phyloP scores from a whole-genome alignment of 1,140 invertebrate genomes.

The Lamellibrachia luymesi region DNA sequence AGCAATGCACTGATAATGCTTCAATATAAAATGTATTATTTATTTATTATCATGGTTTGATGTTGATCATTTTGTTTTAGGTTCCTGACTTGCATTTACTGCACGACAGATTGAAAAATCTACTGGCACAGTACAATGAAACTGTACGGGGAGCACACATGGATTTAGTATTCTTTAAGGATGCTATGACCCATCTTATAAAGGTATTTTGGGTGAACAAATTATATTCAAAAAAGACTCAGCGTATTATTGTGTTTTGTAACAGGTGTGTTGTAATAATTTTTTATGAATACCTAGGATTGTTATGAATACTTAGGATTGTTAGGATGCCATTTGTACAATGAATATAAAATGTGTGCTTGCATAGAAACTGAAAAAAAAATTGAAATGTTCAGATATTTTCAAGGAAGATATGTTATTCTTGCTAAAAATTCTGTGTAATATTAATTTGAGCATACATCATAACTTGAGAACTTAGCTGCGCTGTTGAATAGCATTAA shows the following conservation, averaged over 20 bases:
- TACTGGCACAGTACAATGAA: constrained; percentile 94
- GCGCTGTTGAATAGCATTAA: no score
- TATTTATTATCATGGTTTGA: no score
- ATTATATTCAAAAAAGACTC: neutral
- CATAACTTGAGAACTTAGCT: no score
- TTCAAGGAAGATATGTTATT: no score
- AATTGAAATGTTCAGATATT: no score
- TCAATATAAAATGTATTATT: no score
- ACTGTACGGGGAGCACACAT: constrained; percentile 91
- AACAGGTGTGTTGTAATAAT: neutral
- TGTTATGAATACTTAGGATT: neutral
- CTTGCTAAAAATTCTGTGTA: no score
- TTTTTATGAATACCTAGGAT: neutral
- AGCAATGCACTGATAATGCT: no score
- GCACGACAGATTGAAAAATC: constrained; percentile 87
- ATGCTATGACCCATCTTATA: constrained; percentile 93
- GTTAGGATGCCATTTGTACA: neutral
- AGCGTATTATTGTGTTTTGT: neutral
- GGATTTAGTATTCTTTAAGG: constrained; percentile 97
- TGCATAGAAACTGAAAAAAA: no score
- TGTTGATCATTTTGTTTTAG: neutral
- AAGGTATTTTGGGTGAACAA: constrained; percentile 57
- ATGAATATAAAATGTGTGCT: neutral
- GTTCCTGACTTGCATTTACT: constrained; percentile 60
- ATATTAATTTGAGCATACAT: no score